Evolutionary conservation across 1,140 invertebrate species (phyloP), one percentile per base, ranked within the genome.

Genomic region (Hyles euphorbiae): DNA sequence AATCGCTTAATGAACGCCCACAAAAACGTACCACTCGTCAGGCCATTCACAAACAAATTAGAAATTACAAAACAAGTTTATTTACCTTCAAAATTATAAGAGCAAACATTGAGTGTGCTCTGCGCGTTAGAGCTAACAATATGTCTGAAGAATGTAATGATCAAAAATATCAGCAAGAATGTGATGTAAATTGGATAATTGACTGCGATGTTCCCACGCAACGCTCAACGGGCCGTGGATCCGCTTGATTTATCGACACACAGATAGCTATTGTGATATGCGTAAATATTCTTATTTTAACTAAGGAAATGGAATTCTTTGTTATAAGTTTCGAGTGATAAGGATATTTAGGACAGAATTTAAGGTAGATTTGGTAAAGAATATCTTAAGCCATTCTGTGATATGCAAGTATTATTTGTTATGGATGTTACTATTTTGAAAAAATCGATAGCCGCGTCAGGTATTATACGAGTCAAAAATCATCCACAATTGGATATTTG

Each of bases 151-250:
- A 71, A 53, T 65, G 48, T 57, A 53, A 58, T 36, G 60, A 63
- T 59, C 61, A 63, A 67, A 68, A 64, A 68, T 60, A 58, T 60
- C 51, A 58, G 44, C 56, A 51, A 55, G 34, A 48, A 69, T 53
- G 49, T 63, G 47, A 64, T 62, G 66, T 62, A 83, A 83, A 79
- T 76, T 78, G 76, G 76, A 78, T 75, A 81, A 79, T 76, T 71
- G 74, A 63, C 58, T 59, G 4, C 9, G 53, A 61, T 65, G 65
- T 81, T 78, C 79, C 74, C 73, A 82, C 72, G 76, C 68, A 34
- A 46, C 36, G 53, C 7, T 34, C 34, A 10, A 34, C 50, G 34
- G 34, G 50, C 50, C 50, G 34, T 52, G 32, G 33, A 52, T 34
- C n/a, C 50, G 22, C 50, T 52, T 52, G 50, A 52, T 34, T 52